Percentiles rank a stretch among this genome's conserved stretches.
Conservation (phyloP, 2,113 vertebrate species). For the Zosterops borbonicus region DNA sequence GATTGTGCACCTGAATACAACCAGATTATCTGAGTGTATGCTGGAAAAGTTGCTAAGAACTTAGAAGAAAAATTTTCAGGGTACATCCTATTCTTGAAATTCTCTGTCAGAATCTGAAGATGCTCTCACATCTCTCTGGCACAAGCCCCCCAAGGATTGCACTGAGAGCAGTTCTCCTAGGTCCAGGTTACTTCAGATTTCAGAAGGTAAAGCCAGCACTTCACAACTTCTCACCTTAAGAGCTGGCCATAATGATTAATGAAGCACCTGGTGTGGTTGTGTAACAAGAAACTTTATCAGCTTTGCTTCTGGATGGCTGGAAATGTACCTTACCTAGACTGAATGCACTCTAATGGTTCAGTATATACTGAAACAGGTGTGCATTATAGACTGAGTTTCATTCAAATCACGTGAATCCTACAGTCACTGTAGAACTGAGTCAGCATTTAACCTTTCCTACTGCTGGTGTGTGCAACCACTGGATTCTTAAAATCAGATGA, state of each 20-base stretch:
- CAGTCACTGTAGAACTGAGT: neutral
- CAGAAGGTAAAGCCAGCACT: neutral
- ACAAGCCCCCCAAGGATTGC: accelerated
- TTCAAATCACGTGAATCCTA: neutral
- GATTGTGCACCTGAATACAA: neutral
- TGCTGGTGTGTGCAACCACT: neutral
- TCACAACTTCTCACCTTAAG: neutral
- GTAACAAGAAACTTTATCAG: accelerated
- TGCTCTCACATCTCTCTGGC: neutral
- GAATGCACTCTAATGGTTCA: neutral
- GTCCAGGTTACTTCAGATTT: neutral
- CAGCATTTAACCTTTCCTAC: neutral
- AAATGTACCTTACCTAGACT: neutral
- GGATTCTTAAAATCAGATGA: neutral
- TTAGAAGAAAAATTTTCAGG: neutral
- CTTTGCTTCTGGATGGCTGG: neutral
- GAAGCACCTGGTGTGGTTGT: neutral
- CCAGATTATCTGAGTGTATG: neutral
- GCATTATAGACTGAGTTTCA: neutral
- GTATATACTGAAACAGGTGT: too few relatives aligned
- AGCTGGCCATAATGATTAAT: neutral
- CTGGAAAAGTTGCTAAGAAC: neutral
- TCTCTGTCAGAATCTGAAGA: neutral
- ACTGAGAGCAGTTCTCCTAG: neutral
- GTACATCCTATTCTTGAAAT: neutral